Evolutionary conservation across 2,113 vertebrate genomes (phyloP), one percentile per base, ranked within the genome.

Genomic region (Eurystomus gularis): DNA sequence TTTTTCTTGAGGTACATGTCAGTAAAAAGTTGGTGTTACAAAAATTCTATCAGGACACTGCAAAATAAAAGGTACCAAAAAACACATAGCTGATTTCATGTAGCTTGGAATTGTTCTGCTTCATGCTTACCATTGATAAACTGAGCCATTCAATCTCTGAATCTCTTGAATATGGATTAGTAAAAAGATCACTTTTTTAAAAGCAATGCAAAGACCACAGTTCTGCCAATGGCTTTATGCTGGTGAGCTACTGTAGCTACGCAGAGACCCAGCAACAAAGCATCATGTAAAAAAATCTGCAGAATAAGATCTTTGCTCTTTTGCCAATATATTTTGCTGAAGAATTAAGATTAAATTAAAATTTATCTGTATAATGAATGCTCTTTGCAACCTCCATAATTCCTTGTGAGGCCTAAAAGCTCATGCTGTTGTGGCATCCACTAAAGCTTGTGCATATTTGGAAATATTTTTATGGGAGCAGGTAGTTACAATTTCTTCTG

Each of bases 221-320:
- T 31, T 87, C 61, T 85, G 39, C 23, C 69, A 42, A 28, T 8
- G 6, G 9, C 20, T 75, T 80, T 91, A 28, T 70, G 39, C 17
- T 33, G 16, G 29, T 2, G 5, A 57, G 51, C 13, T 90, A 26
- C 61, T 84, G 12, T 24, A 48, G 29, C n/a, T 60, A 19, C 2
- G 2, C 5, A 76, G 55, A 82, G 24, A 75, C 9, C 10, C 21
- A 72, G 57, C 11, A 51, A 69, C 13, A 52, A 33, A 66, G 8
- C 9, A 14, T 15, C 0, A 0, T 3, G 3, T 6, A 69, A 49
- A 85, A 93, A n/a, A 39, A 48, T 6, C 11, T 75, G 14, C 54
- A 46, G 15, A 14, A 31, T n/a, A 31, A 73, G 39, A 7, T 48
- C 28, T 85, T 91, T 61, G n/a, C 10, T 77, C 13, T 76, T 84